Evolutionary conservation across 1,140 invertebrate species (phyloP), one percentile per base, ranked within the genome.

Genomic region (Drosophila bifasciata): DNA sequence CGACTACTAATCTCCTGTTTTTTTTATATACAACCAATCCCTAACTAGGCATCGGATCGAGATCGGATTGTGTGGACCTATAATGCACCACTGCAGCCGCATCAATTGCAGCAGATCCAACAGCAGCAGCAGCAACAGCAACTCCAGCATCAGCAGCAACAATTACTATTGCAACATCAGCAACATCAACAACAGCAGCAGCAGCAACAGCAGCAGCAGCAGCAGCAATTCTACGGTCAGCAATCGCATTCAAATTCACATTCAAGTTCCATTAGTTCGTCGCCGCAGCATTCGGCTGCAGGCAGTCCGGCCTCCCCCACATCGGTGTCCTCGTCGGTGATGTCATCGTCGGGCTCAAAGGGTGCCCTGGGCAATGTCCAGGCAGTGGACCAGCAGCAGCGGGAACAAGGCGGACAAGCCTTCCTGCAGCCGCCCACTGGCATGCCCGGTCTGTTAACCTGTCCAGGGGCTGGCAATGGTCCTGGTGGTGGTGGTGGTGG

Each of bases 11-110:
- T 86, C 48, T 44, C 39, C 39, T 71, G 36, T 21, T 62, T 45
- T 79, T 21, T 74, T 43, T 17, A 43, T 48, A 28, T 58, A 36
- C 9, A 32, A 3, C 28, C 28, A 11, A 32, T 11, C 28, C 28
- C 9, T 13, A 36, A 17, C 39, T 79, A 90, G 90, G 83, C 78
- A 50, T 91, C 91, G 51, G 90, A 90, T 89, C 88, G 90, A 53
- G 91, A 95, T 84, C 94, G 96, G 67, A 96, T 97, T 73, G 96
- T 97, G 11, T 97, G 96, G 96, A 97, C 96, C n/a, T 97, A 96
- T 92, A 97, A 97, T 92, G 96, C 96, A 21, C 96, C 96, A 11
- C 93, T 96, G 85, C 91, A 61, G 91, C 93, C 63, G 79, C 93
- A 88, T 86, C 92, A 68, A 91, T 73, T 91, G 76, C 84, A 73